These are phyloP conservation scores for Micromussa lordhowensis DNA, from an alignment of 92 coral and sea anemone genomes.

Conservation along the genomic window DNA sequence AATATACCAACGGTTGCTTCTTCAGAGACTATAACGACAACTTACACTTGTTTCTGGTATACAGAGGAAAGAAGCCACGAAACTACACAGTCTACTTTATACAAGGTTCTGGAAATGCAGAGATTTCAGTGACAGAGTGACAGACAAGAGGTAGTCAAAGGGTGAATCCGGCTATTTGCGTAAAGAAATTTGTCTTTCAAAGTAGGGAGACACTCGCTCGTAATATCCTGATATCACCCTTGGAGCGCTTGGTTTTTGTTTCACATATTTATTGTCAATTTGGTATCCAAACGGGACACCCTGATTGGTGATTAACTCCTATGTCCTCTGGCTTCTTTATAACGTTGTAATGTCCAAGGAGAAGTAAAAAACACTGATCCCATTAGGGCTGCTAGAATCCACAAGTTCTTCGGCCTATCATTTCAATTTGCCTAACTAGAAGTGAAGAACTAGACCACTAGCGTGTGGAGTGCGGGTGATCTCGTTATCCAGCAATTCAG, in stretches of 20 bases:
- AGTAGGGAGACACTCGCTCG: not conserved
- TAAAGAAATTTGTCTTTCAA: not conserved
- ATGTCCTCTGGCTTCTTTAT: no score
- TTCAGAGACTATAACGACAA: no score
- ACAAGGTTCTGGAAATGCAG: not conserved
- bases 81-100: not conserved
- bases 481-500: not conserved
- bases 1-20: no score
- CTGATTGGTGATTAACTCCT: no score
- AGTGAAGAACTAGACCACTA: not conserved
- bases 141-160: not conserved
- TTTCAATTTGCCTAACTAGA: not conserved
- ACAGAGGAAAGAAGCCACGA: not conserved
- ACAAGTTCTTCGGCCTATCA: not conserved
- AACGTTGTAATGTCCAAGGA: not conserved
- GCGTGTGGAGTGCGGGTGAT: not conserved
- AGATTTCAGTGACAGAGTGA: not conserved
- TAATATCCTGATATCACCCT: not conserved
- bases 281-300: not conserved
- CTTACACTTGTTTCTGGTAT: not conserved
- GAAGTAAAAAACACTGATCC: not conserved
- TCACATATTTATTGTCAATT: not conserved
- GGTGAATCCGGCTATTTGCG: not conserved
- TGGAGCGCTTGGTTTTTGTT: not conserved
- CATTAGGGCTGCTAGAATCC: not conserved